These are phyloP conservation scores for Andrena bucephala DNA, from an alignment of 2,888 invertebrate genomes.

Conservation along the genomic window DNA sequence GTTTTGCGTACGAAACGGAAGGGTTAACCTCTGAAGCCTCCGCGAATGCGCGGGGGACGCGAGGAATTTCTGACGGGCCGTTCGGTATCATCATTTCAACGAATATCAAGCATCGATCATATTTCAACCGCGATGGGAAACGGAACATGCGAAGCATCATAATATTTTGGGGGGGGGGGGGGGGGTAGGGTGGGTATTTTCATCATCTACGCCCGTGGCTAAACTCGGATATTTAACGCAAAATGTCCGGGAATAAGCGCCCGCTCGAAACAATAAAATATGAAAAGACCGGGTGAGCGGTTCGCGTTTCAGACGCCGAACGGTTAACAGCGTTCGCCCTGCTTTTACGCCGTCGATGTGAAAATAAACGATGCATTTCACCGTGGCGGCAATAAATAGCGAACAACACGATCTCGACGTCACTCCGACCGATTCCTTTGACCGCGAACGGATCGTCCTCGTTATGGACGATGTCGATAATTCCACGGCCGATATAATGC, in stretches of 20 bases:
- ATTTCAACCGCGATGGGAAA: slow-evolving; percentile 27
- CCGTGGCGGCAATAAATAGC: slow-evolving; percentile 49
- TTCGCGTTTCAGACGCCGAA: background rate
- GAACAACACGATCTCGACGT: slow-evolving; percentile 51
- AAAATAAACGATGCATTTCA: slow-evolving; percentile 37
- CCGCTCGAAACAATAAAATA: background rate
- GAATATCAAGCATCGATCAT: slow-evolving; percentile 26
- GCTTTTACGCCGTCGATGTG: slow-evolving; percentile 24
- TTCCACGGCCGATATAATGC: slow-evolving; percentile 59
- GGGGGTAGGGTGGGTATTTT: slow-evolving; percentile 1
- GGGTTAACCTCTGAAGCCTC: slow-evolving; percentile 69
- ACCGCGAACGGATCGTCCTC: slow-evolving; percentile 58
- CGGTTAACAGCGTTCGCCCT: slow-evolving; percentile 17
- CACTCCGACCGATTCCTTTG: slow-evolving; percentile 53
- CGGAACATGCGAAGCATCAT: slow-evolving; percentile 19
- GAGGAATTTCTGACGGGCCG: slow-evolving; percentile 56
- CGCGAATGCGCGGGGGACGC: slow-evolving; percentile 34
- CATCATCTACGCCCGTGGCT: background rate
- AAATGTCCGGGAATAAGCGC: background rate
- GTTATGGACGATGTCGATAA: slow-evolving; percentile 62
- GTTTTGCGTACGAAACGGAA: slow-evolving; percentile 65
- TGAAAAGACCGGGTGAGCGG: background rate
- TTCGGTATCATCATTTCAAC: slow-evolving; percentile 48
- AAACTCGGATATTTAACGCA: slow-evolving; percentile 17
- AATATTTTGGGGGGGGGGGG: background rate